Percentiles rank a stretch among this genome's conserved stretches.
phyloP scores from a whole-genome alignment of 2,888 invertebrate genomes.

The Sthenelais limicola region DNA sequence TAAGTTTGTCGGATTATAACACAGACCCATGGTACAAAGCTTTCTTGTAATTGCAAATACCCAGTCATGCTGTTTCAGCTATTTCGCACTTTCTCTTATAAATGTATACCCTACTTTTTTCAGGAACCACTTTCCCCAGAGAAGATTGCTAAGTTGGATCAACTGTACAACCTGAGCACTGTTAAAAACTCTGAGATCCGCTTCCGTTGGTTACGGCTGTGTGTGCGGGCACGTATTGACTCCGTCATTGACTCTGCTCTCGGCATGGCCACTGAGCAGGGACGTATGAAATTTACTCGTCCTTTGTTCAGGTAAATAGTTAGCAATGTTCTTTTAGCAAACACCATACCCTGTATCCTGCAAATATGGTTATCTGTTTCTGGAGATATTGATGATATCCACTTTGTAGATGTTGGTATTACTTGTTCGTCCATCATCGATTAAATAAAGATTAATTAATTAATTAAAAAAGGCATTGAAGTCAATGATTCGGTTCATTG shows the following conservation, averaged over 20 bases:
- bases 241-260: slow-evolving; percentile 80
- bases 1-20: no score
- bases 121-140: slow-evolving; percentile 75
- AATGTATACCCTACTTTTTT: background rate
- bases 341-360: no score
- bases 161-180: slow-evolving; percentile 78
- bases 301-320: slow-evolving; percentile 83
- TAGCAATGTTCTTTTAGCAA: no score
- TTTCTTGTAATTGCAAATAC: no score
- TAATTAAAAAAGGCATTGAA: no score
- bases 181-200: slow-evolving; percentile 85
- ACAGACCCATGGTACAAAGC: no score
- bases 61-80: background rate
- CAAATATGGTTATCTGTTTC: no score
- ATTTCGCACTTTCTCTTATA: background rate
- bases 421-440: no score
- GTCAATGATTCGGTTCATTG: no score
- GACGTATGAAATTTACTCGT: slow-evolving; percentile 92
- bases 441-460: no score
- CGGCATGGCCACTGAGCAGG: slow-evolving; percentile 85
- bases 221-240: slow-evolving; percentile 82
- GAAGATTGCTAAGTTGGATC: slow-evolving; percentile 78
- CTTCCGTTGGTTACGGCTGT: slow-evolving; percentile 81
- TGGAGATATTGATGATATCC: no score
- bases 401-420: no score